phyloP scores from a whole-genome alignment of 2,797 vertebrate genomes.

The Urocyon cinereoargenteus region DNA sequence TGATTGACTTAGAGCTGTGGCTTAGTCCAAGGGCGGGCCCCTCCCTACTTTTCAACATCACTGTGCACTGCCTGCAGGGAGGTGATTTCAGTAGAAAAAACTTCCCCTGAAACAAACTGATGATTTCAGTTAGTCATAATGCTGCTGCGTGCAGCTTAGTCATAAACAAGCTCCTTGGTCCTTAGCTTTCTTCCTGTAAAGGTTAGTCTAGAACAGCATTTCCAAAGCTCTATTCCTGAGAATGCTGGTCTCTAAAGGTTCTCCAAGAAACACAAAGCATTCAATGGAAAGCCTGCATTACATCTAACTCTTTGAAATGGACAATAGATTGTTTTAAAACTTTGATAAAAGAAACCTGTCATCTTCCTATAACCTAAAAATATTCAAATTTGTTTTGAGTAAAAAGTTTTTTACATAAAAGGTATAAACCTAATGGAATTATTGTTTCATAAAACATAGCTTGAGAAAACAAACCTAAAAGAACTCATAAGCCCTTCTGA shows the following conservation, averaged over 20 bases:
- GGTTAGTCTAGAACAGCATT: not conserved
- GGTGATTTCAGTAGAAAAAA: not conserved
- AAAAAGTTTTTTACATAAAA: not conserved
- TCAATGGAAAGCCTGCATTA: not conserved
- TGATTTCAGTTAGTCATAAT: not conserved
- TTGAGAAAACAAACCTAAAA: not conserved
- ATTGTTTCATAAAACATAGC: not conserved
- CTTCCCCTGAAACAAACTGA: constrained; percentile 3
- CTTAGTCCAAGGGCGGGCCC: not conserved
- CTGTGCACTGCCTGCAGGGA: not conserved
- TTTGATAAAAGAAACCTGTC: not conserved
- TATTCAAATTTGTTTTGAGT: constrained; percentile 47
- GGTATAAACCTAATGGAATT: not conserved
- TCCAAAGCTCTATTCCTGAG: not conserved
- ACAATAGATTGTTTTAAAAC: not conserved
- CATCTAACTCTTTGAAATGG: constrained; percentile 32
- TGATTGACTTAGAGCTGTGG: not conserved
- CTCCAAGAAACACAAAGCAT: not conserved
- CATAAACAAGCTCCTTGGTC: not conserved
- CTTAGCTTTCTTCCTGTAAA: constrained; percentile 39
- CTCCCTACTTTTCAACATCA: not conserved
- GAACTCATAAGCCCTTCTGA: not conserved
- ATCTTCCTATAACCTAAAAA: not conserved
- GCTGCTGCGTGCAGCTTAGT: not conserved
- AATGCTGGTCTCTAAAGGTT: not conserved